These are phyloP conservation scores for Ciona savignyi DNA, from an alignment of 23 tunicate genomes.

Conservation along the genomic window DNA sequence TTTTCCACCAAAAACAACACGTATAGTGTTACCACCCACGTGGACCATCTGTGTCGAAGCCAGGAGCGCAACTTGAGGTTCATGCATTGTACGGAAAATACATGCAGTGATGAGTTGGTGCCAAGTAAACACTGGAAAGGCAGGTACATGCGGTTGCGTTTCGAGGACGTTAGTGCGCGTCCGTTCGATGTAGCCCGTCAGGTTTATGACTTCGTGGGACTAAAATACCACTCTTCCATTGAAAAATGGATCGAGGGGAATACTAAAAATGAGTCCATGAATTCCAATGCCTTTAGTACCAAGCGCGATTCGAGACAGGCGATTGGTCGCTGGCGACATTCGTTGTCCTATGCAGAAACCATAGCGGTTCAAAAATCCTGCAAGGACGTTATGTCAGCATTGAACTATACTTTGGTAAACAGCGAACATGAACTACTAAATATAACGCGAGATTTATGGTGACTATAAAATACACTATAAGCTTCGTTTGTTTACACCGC, in stretches of 20 bases:
- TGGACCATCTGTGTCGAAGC: constrained; percentile 8
- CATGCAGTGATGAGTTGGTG: neutral
- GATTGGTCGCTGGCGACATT: constrained; percentile 12
- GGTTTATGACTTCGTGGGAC: constrained; percentile 32
- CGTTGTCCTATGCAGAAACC: neutral
- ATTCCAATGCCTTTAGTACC: constrained; percentile 9
- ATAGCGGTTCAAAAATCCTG: constrained; percentile 15
- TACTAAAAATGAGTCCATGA: neutral
- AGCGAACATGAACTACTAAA: constrained; percentile 10
- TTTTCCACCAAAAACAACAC: neutral
- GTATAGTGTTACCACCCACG: neutral
- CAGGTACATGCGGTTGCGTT: constrained; percentile 14
- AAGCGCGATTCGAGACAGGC: constrained; percentile 14
- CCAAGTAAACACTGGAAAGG: constrained; percentile 8
- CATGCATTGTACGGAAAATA: neutral
- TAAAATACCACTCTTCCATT: constrained; percentile 18
- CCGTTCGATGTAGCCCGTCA: constrained; percentile 13
- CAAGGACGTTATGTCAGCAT: constrained; percentile 5
- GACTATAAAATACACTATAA: neutral
- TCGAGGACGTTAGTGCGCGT: constrained; percentile 22
- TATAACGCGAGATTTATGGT: neutral
- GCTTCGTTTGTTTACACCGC: too few relatives aligned
- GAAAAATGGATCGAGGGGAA: constrained; percentile 12
- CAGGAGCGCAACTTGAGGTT: constrained; percentile 1
- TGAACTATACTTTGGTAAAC: constrained; percentile 8